A percentile compares a stretch with the other conserved stretches of the same genome.
These are phyloP conservation scores for Carcinoscorpius rotundicauda DNA, from an alignment of 1,140 invertebrate genomes.

Conservation along the genomic window DNA sequence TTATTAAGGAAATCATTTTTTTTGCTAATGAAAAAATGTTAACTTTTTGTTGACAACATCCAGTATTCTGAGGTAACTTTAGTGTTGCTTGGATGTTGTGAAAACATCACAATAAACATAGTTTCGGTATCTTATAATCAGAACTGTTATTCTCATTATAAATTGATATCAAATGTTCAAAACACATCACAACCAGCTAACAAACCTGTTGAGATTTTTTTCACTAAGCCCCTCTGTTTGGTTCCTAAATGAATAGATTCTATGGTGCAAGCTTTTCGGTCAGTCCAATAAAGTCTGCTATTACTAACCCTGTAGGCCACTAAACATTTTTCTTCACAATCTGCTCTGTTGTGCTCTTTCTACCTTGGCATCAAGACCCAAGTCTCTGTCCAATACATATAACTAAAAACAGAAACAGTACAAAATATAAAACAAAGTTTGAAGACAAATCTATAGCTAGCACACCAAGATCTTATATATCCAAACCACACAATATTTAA, in stretches of 20 bases:
- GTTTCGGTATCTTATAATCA: conserved; percentile 38
- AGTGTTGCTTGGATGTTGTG: too few relatives aligned
- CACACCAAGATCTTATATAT: conserved; percentile 50
- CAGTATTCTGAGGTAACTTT: too few relatives aligned
- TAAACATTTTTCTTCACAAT: conserved; percentile 49
- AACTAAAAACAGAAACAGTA: conserved; percentile 45
- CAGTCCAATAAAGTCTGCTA: conserved; percentile 43
- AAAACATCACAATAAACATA: too few relatives aligned
- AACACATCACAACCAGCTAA: conserved; percentile 36
- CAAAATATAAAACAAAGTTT: conserved; percentile 11
- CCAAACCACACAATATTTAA: too few relatives aligned
- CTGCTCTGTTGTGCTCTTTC: conserved; percentile 70
- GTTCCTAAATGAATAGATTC: conserved; percentile 42
- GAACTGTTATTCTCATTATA: conserved; percentile 41
- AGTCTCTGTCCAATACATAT: conserved; percentile 81
- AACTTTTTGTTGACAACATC: too few relatives aligned
- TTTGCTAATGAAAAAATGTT: too few relatives aligned
- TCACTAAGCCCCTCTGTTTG: conserved; percentile 26
- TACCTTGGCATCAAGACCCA: conserved; percentile 39
- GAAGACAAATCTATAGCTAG: conserved; percentile 30
- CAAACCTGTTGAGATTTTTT: conserved; percentile 26
- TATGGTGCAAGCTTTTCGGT: conserved; percentile 39
- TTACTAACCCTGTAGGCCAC: conserved; percentile 56
- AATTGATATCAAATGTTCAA: conserved; percentile 33
- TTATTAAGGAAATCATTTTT: too few relatives aligned